Evolutionary conservation across 2,113 vertebrate species (phyloP).

Genomic region (Hyperoodon ampullatus): DNA sequence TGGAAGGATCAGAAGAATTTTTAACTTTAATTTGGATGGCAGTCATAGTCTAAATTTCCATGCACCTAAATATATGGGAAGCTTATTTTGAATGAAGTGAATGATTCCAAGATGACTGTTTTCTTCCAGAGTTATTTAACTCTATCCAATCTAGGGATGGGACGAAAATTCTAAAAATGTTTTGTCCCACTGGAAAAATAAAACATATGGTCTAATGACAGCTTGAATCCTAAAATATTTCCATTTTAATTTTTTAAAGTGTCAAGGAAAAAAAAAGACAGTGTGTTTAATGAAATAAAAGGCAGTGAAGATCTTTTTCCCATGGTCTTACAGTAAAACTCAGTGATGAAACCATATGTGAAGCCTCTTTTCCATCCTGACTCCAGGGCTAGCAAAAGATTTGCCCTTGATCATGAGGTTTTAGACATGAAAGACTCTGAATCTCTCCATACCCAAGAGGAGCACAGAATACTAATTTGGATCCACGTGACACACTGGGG

Average conservation of each 20-base stretch:
- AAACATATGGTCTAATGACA: neutral
- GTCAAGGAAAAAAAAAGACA: constrained; percentile 66
- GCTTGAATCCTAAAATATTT: constrained; percentile 58
- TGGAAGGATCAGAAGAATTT: neutral
- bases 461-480: constrained; percentile 80
- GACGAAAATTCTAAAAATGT: neutral
- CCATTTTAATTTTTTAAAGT: constrained; percentile 71
- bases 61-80: neutral
- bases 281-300: constrained; percentile 75
- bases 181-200: constrained; percentile 27
- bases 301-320: constrained; percentile 45
- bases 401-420: constrained; percentile 79
- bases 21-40: neutral
- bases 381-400: constrained; percentile 73
- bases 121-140: neutral
- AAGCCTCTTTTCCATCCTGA: constrained; percentile 65
- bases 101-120: constrained; percentile 13
- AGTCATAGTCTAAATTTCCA: neutral
- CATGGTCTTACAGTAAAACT: constrained; percentile 59
- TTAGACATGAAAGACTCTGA: constrained; percentile 81
- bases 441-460: constrained; percentile 72
- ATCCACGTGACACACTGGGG: constrained; percentile 62
- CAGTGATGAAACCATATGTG: constrained; percentile 45
- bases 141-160: neutral
- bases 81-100: neutral